Percentiles rank a stretch among this genome's conserved stretches.
These are phyloP conservation scores for Turritopsis rubra DNA, from an alignment of 30 jellyfish, hydroid and myxozoan species.

Conservation along the genomic window DNA sequence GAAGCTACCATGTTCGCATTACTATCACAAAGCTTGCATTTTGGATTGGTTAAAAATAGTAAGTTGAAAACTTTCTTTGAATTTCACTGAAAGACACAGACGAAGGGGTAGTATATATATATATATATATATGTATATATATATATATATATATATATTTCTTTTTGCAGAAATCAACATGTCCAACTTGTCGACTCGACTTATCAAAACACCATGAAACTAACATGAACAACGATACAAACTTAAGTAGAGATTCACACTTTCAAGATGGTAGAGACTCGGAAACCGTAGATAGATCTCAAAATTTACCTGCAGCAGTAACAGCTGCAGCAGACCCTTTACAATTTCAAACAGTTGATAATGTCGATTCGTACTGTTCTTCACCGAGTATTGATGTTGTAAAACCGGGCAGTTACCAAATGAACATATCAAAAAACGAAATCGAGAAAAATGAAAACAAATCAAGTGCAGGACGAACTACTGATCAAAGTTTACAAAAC, in stretches of 20 bases:
- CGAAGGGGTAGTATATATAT: background rate
- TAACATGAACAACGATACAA: background rate
- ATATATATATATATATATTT: background rate
- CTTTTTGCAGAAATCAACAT: conserved; percentile 29
- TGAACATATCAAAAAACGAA: background rate
- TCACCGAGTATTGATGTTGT: background rate
- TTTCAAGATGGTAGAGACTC: background rate
- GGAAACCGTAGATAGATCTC: background rate
- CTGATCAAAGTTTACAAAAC: background rate
- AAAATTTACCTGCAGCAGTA: background rate
- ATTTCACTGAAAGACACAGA: background rate
- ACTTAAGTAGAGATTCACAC: background rate
- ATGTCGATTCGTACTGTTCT: too few species aligned
- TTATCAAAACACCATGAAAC: background rate
- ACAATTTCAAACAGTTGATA: background rate
- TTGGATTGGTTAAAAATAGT: conserved; percentile 28
- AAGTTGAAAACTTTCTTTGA: conserved; percentile 2
- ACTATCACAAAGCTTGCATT: conserved; percentile 27
- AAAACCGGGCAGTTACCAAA: background rate
- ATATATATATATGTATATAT: background rate
- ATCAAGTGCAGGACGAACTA: background rate
- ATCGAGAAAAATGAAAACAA: background rate
- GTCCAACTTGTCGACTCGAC: conserved; percentile 34
- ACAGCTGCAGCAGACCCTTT: background rate
- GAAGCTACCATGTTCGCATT: conserved; percentile 29